These are phyloP conservation scores for Decapterus maruadsi DNA, from an alignment of 2,797 vertebrate genomes.

Conservation along the genomic window DNA sequence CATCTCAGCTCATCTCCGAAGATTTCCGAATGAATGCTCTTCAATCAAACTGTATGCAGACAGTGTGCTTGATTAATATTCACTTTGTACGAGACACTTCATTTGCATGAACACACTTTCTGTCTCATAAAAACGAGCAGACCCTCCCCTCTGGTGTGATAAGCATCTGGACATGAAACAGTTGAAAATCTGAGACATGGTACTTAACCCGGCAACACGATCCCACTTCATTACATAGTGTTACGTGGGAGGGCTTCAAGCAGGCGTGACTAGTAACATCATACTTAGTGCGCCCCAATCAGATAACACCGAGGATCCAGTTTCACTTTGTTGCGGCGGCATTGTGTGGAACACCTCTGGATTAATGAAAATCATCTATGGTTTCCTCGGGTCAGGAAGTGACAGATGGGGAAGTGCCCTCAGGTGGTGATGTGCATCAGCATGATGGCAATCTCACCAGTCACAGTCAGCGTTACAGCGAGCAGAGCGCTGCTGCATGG, in stretches of 20 bases:
- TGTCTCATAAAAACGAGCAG: slow-evolving; percentile 71
- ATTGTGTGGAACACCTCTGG: slow-evolving; percentile 45
- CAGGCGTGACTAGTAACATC: slow-evolving; percentile 74
- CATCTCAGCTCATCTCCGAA: slow-evolving; percentile 70
- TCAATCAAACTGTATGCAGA: slow-evolving; percentile 76
- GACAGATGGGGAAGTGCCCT: slow-evolving; percentile 50
- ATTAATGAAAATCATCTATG: slow-evolving; percentile 64
- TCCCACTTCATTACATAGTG: slow-evolving; percentile 76
- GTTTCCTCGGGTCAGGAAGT: slow-evolving; percentile 65
- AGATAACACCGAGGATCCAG: slow-evolving; percentile 66
- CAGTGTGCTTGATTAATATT: slow-evolving; percentile 76
- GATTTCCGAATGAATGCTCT: slow-evolving; percentile 73
- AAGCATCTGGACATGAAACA: slow-evolving; percentile 79
- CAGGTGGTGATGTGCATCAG: slow-evolving; percentile 44
- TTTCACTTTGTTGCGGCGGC: slow-evolving; percentile 64
- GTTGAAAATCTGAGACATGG: slow-evolving; percentile 70
- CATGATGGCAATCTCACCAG: slow-evolving; percentile 5
- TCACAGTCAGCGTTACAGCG: neutral
- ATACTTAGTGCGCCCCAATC: slow-evolving; percentile 66
- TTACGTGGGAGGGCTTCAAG: slow-evolving; percentile 65
- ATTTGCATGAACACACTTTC: slow-evolving; percentile 79
- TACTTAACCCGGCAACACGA: slow-evolving; percentile 72
- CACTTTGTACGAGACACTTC: slow-evolving; percentile 68
- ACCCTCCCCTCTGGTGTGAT: slow-evolving; percentile 63
- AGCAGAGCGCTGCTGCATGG: neutral